These are phyloP conservation scores for Zygaena filipendulae DNA, from an alignment of 2,888 invertebrate species.

Conservation along the genomic window DNA sequence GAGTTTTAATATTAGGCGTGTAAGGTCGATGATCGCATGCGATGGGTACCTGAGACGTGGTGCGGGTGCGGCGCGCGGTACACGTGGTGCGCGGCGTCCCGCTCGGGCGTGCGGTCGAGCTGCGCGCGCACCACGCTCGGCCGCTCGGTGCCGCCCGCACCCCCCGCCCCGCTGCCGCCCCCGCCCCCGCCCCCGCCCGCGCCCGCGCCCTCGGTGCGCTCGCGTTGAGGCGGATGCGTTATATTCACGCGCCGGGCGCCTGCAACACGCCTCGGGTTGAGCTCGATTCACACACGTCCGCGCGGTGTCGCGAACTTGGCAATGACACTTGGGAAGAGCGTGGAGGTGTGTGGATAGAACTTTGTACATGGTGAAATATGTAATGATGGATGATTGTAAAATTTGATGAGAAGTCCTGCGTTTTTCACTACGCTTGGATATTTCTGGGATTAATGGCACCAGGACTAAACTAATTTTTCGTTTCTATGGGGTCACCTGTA, in stretches of 20 bases:
- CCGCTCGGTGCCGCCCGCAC: constrained; percentile 44
- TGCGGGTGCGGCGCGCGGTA: constrained; percentile 53
- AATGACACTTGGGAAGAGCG: no score
- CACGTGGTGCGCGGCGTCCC: constrained; percentile 47
- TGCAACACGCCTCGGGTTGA: constrained; percentile 36
- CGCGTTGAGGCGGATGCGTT: constrained; percentile 34
- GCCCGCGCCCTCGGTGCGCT: constrained; percentile 6
- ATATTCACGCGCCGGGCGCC: constrained; percentile 27
- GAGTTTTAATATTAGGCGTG: no score
- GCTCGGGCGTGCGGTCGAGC: constrained; percentile 56
- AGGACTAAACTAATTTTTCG: no score
- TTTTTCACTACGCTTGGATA: no score
- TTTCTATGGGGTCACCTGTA: no score
- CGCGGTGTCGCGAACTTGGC: constrained; percentile 7
- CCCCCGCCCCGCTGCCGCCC: constrained; percentile 14
- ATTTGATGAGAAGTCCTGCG: no score
- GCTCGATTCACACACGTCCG: constrained; percentile 15
- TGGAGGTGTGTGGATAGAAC: no score
- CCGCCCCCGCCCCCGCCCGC: constrained; percentile 18
- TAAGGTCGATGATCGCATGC: constrained; percentile 3
- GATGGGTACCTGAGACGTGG: constrained; percentile 47
- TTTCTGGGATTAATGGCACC: no score
- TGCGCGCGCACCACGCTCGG: constrained; percentile 62
- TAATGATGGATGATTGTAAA: no score
- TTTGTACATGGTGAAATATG: no score